These are phyloP conservation scores for Lontra canadensis DNA, from an alignment of 2,113 vertebrate genomes.

Conservation along the genomic window DNA sequence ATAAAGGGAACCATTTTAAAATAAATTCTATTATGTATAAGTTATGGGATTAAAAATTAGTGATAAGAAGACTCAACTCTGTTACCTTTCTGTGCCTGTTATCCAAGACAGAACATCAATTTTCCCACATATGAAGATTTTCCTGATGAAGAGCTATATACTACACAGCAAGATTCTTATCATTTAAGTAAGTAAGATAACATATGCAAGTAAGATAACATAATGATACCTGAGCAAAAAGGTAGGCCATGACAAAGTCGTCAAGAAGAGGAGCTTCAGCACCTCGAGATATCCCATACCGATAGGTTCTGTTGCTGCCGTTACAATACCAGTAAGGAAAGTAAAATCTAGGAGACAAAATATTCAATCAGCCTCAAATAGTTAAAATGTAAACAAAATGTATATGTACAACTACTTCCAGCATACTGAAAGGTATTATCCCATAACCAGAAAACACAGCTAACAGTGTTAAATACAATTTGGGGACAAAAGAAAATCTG, in stretches of 20 bases:
- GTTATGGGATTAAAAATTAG: slow-evolving; percentile 14
- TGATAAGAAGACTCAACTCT: neutral
- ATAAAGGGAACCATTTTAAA: slow-evolving; percentile 34
- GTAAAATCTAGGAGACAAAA: slow-evolving; percentile 88
- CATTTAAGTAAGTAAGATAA: too few species aligned
- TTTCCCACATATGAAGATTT: neutral
- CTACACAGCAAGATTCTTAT: neutral
- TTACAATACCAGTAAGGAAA: slow-evolving; percentile 95
- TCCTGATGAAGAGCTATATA: neutral
- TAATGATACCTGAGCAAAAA: slow-evolving; percentile 93
- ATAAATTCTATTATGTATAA: slow-evolving; percentile 17
- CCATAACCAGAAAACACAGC: slow-evolving; percentile 13
- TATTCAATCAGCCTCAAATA: slow-evolving; percentile 19
- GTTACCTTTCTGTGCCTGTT: neutral
- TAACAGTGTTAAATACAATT: neutral
- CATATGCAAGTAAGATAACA: neutral
- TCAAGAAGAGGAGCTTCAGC: slow-evolving; percentile 93
- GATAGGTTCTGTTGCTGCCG: slow-evolving; percentile 88
- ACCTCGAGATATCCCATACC: slow-evolving; percentile 90
- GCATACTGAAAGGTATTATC: neutral
- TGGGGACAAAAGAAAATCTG: neutral
- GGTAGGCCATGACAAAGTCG: slow-evolving; percentile 93
- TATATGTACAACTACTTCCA: neutral
- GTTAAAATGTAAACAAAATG: neutral
- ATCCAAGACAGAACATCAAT: neutral